phyloP scores from a whole-genome alignment of 2,797 vertebrate species.

The Phataginus tetradactyla region DNA sequence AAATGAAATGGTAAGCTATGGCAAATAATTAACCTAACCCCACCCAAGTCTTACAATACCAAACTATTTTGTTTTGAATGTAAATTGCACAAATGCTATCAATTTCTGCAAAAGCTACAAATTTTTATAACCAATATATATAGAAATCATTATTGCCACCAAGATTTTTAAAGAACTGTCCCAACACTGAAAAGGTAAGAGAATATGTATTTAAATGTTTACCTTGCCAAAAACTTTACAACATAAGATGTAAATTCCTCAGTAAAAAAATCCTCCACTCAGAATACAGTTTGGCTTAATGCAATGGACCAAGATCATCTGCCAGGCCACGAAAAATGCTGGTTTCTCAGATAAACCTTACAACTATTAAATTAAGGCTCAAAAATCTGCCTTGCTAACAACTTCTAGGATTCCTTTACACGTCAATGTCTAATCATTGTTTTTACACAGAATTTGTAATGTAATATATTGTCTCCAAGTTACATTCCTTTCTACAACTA shows the following conservation, averaged over 20 bases:
- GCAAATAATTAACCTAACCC: background rate
- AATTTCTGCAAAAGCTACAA: background rate
- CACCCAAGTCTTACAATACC: background rate
- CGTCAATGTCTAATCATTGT: background rate
- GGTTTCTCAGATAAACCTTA: background rate
- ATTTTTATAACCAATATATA: background rate
- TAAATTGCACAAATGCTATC: constrained; percentile 9
- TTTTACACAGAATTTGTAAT: background rate
- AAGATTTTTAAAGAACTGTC: background rate
- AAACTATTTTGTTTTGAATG: background rate
- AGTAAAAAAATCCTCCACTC: background rate
- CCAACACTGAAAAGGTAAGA: background rate
- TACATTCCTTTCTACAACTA: background rate
- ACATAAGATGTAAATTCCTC: background rate
- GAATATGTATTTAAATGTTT: background rate
- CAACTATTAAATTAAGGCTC: background rate
- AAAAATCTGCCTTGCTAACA: background rate
- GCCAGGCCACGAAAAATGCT: background rate
- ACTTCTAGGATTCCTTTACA: background rate
- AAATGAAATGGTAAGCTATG: background rate
- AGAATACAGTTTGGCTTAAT: background rate
- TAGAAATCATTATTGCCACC: background rate
- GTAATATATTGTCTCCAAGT: background rate
- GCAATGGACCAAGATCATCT: background rate
- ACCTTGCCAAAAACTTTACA: constrained; percentile 7